Base-by-base conservation (phyloP, 1,140 invertebrate genomes). In the Zaprionus vittiger region DNA sequence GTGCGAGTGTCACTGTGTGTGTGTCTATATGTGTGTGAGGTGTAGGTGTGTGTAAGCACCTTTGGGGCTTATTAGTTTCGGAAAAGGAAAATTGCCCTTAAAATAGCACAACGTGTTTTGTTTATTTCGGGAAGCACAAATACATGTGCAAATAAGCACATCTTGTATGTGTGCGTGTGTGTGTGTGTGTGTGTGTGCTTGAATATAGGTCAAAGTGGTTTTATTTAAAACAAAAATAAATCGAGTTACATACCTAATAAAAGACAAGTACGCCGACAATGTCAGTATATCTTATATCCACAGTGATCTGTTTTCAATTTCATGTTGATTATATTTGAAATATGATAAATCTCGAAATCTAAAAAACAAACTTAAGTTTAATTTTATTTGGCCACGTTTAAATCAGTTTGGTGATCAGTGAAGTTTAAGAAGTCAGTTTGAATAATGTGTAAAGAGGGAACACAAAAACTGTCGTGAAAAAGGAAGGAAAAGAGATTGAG, bases 21-120 rank as follows among this genome's bases (percentile, higher is more conserved):
- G 24, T 24, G 59, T 37, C 60, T 57, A 14, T 59, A 28, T 22
- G 28, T 24, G 57, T 41, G 7, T 49, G 22, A 17, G 56, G 31
- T 49, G 41, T 70, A 60, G 65, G 55, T 61, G 55, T 79, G 22
- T 61, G 17, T 12, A 63, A 67, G 54, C 56, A 54, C 47, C 64
- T 57, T 57, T 20, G 75, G 55, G 76, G 84, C 73, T 87, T 87
- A 84, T 89, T 80, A 81, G 64, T 80, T 79, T 72, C 80, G 7
- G 75, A 83, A 84, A 73, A 74, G 71, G 77, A 84, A 79, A 73
- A 76, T 65, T 69, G 49, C 54, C 59, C 85, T 80, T 65, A 54
- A 90, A 89, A 90, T 89, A 84, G 75, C 75, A 59, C 66, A 67
- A 49, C 63, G 61, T 65, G 52, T 69, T 24, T 24, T 64, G 49